These are phyloP conservation scores for Brachyptera putata DNA, from an alignment of 2,888 invertebrate genomes.

Conservation along the genomic window DNA sequence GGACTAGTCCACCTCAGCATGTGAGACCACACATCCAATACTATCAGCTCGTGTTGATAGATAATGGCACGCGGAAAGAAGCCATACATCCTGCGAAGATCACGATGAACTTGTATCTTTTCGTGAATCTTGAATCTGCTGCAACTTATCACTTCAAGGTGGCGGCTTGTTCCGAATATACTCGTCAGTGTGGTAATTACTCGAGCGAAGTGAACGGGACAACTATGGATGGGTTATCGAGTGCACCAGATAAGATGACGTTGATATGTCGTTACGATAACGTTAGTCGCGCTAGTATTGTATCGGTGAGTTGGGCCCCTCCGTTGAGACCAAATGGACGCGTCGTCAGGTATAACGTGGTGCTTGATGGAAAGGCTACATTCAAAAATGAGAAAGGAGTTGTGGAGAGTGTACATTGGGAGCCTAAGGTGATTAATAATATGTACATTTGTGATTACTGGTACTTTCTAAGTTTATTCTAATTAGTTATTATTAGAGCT, in stretches of 20 bases:
- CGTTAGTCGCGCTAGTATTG: conserved; percentile 55
- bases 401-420: conserved; percentile 52
- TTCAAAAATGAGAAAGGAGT: conserved; percentile 53
- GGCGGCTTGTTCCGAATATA: conserved; percentile 75
- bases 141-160: conserved; percentile 73
- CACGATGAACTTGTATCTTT: conserved; percentile 69
- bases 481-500: too few species aligned
- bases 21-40: conserved; percentile 69
- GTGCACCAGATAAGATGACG: conserved; percentile 64
- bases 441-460: too few species aligned
- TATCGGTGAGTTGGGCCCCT: conserved; percentile 68
- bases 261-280: conserved; percentile 63
- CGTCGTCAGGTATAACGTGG: conserved; percentile 68
- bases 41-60: conserved; percentile 56
- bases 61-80: conserved; percentile 41
- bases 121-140: conserved; percentile 69
- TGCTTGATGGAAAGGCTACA: conserved; percentile 52
- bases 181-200: conserved; percentile 70
- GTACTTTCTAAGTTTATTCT: too few species aligned
- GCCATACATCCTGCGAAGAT: conserved; percentile 62
- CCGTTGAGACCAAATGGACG: conserved; percentile 73
- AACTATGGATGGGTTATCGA: conserved; percentile 77
- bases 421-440: conserved; percentile 42
- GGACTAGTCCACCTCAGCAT: conserved; percentile 63
- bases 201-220: conserved; percentile 73